Conservation (phyloP, 2,797 vertebrate genomes). For the Poeciliopsis paucimaculata region DNA sequence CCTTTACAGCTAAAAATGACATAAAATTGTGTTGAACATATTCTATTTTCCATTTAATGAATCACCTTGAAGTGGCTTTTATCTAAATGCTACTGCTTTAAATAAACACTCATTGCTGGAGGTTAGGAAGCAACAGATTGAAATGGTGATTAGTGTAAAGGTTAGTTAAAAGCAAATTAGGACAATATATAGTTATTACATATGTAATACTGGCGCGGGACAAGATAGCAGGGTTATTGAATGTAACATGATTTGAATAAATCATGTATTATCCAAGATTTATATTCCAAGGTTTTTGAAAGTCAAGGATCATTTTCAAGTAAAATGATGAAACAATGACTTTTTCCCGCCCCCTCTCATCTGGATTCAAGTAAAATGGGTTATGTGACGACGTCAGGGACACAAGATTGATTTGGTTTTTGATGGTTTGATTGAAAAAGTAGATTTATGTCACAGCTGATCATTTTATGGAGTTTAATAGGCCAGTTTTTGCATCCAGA, state of each 20-base stretch:
- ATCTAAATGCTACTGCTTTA: background rate
- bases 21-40: background rate
- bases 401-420: background rate
- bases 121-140: background rate
- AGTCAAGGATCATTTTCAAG: background rate
- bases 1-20: background rate
- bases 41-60: background rate
- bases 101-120: background rate
- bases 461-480: background rate
- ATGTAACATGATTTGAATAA: background rate
- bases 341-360: background rate
- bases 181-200: background rate
- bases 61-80: background rate
- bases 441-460: background rate
- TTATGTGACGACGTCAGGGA: background rate
- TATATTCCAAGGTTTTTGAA: background rate
- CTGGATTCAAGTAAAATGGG: background rate
- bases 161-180: background rate
- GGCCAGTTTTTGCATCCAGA: background rate
- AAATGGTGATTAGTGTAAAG: background rate
- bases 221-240: background rate
- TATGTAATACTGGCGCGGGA: background rate
- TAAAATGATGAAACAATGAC: background rate
- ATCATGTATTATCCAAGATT: background rate
- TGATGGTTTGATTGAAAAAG: background rate